Conservation (phyloP, 2,888 invertebrate species). For the Xestia c-nigrum region DNA sequence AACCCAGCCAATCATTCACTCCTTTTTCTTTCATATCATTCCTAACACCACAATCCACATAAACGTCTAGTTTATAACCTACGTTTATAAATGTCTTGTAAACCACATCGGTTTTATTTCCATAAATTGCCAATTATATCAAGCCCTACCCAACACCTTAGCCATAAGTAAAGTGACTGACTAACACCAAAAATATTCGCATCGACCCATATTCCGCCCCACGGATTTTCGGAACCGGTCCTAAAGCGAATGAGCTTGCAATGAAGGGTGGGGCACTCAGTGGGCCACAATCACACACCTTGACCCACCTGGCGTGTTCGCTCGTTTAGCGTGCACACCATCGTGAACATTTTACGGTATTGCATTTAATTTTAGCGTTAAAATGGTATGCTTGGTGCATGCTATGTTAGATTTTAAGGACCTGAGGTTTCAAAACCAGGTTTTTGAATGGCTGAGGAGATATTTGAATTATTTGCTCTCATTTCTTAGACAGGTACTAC, state of each 20-base stretch:
- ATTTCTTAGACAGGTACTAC: neutral
- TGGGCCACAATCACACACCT: constrained; percentile 66
- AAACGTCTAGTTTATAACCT: neutral
- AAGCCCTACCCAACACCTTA: constrained; percentile 12
- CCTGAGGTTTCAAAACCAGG: neutral
- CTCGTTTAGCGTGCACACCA: constrained; percentile 63
- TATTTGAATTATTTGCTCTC: neutral
- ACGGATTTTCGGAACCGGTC: constrained; percentile 58
- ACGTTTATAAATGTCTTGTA: neutral
- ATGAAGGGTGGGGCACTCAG: constrained; percentile 67
- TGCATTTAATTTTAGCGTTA: constrained; percentile 60
- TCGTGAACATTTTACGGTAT: constrained; percentile 57
- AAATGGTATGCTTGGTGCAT: constrained; percentile 29
- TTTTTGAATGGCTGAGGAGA: neutral
- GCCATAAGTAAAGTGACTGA: neutral
- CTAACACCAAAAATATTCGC: constrained; percentile 8
- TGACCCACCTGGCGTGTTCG: constrained; percentile 69
- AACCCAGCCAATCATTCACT: no score
- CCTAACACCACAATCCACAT: neutral
- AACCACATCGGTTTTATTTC: neutral
- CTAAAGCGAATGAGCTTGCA: constrained; percentile 54
- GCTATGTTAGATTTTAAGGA: constrained; percentile 7
- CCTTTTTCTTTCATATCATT: no score
- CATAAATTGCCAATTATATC: constrained; percentile 17
- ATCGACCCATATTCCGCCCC: constrained; percentile 48